phyloP scores from a whole-genome alignment of 2,113 vertebrate species.

The Notarius quadriscutis region DNA sequence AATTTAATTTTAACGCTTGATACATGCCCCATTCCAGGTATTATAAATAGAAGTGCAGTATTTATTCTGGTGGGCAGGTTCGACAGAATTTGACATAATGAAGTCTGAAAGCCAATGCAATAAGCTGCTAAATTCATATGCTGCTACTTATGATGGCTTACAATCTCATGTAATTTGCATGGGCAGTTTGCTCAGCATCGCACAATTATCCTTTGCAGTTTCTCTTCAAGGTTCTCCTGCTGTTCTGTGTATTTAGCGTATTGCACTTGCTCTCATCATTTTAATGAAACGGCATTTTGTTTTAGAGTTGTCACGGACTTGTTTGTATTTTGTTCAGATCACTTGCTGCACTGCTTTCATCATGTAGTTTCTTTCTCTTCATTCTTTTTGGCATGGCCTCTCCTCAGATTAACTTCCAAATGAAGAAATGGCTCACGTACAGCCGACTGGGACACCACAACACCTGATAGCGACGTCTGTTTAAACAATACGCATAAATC shows the following conservation, averaged over 20 bases:
- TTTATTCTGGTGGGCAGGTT: conserved; percentile 1
- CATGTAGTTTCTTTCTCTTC: background rate
- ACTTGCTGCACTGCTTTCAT: background rate
- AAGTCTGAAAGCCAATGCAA: conserved; percentile 11
- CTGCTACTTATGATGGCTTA: conserved; percentile 7
- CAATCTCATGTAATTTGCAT: conserved; percentile 12
- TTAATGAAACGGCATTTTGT: background rate
- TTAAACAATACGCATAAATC: background rate
- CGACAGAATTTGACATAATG: conserved; percentile 5
- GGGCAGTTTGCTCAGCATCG: conserved; percentile 5
- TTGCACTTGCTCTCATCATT: background rate
- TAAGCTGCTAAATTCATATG: conserved; percentile 17
- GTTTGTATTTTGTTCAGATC: background rate
- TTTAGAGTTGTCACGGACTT: background rate
- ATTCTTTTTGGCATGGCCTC: background rate
- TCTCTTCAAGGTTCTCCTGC: background rate
- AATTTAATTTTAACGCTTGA: background rate
- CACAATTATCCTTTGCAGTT: conserved; percentile 15
- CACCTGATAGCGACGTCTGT: background rate
- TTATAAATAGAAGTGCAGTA: background rate
- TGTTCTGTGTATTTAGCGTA: background rate
- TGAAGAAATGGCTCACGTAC: background rate
- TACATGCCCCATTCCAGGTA: background rate
- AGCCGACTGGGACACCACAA: background rate
- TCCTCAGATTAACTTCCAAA: background rate